Conservation (phyloP, 2,888 invertebrate species). For the Shargacucullia verbasci region DNA sequence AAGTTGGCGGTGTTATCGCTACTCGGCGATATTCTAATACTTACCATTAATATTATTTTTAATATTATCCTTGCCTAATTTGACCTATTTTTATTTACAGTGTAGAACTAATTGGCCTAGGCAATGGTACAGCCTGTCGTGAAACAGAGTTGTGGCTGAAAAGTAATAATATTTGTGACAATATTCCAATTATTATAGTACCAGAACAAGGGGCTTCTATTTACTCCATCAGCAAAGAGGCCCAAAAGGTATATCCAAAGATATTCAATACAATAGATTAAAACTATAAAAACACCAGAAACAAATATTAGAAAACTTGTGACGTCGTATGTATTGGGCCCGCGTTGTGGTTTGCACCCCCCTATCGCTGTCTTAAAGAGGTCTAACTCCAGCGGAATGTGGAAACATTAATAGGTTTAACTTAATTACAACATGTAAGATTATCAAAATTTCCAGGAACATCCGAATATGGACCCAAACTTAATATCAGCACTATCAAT, state of each 20-base stretch:
- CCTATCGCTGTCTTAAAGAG: too few relatives aligned
- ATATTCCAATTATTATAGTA: constrained; percentile 94
- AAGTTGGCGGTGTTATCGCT: too few relatives aligned
- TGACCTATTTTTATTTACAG: constrained; percentile 84
- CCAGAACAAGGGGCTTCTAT: constrained; percentile 97
- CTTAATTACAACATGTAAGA: too few relatives aligned
- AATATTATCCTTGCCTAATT: too few relatives aligned
- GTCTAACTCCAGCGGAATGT: too few relatives aligned
- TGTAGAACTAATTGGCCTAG: constrained; percentile 95
- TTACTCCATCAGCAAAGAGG: constrained; percentile 96
- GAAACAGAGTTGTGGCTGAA: constrained; percentile 95
- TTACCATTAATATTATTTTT: not conserved
- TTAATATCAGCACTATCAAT: constrained; percentile 93
- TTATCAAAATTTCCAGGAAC: constrained; percentile 88
- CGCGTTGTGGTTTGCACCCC: too few relatives aligned
- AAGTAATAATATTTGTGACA: constrained; percentile 80
- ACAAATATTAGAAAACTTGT: too few relatives aligned
- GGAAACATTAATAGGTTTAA: not conserved
- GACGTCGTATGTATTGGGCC: too few relatives aligned
- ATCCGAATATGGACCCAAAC: constrained; percentile 95
- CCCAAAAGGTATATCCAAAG: constrained; percentile 88
- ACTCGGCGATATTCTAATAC: too few relatives aligned
- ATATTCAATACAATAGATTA: not conserved
- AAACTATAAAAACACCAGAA: too few relatives aligned
- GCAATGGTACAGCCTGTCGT: constrained; percentile 97